Conservation (phyloP, 2,113 vertebrate genomes). For the Tetrax tetrax region DNA sequence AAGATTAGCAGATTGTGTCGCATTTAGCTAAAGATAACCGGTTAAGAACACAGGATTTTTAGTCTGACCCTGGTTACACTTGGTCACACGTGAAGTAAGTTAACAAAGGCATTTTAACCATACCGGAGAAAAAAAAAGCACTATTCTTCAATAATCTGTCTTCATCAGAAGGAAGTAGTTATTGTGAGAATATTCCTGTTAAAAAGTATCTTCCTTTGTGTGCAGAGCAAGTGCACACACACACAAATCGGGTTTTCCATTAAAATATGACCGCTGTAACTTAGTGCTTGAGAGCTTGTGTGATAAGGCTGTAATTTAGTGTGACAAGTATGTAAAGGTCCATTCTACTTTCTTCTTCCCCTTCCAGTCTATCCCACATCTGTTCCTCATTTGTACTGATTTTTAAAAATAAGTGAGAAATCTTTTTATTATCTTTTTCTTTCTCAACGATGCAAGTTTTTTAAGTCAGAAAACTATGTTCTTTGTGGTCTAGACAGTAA, state of each 20-base stretch:
- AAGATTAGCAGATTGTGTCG: background rate
- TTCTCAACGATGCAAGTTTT: background rate
- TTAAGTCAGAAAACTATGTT: background rate
- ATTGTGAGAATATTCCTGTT: background rate
- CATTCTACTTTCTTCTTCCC: constrained; percentile 16
- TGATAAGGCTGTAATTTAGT: constrained; percentile 34
- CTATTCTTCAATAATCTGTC: background rate
- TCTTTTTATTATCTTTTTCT: background rate
- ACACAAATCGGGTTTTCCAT: background rate
- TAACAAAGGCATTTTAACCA: background rate
- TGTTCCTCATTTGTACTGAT: constrained; percentile 1
- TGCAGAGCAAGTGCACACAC: background rate
- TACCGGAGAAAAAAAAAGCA: background rate
- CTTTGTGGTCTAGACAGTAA: background rate
- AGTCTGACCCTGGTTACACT: background rate
- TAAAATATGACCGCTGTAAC: background rate
- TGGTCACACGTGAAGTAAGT: background rate
- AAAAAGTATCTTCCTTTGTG: background rate
- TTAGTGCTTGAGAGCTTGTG: background rate
- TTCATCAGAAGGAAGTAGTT: background rate
- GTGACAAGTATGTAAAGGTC: background rate
- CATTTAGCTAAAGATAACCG: background rate
- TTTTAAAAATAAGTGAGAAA: constrained; percentile 29
- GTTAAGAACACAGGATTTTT: background rate
- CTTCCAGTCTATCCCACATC: background rate